These are phyloP conservation scores for Euthynnus affinis DNA, from an alignment of 2,797 vertebrate species.

Conservation along the genomic window DNA sequence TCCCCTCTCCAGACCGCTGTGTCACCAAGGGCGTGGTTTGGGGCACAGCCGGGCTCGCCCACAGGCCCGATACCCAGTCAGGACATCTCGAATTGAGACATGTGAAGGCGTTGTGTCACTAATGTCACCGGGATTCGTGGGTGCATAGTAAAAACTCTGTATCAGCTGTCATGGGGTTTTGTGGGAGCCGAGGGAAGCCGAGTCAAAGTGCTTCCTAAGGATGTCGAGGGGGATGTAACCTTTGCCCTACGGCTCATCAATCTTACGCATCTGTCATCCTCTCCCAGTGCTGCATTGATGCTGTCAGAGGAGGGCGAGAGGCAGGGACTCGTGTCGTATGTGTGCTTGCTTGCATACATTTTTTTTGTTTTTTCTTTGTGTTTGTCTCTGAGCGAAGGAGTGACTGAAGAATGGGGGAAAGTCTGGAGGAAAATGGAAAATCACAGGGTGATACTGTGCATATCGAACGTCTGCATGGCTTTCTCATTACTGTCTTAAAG, in stretches of 20 bases:
- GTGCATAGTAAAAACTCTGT: conserved; percentile 49
- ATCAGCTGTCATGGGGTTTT: conserved; percentile 78
- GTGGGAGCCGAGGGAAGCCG: conserved; percentile 67
- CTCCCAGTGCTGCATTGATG: conserved; percentile 61
- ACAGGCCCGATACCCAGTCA: conserved; percentile 33
- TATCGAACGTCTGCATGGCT: background rate
- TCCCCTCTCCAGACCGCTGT: conserved; percentile 63
- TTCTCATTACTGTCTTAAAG: conserved; percentile 5
- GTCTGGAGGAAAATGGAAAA: conserved; percentile 17
- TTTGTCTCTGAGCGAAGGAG: conserved; percentile 12
- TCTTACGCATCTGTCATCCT: conserved; percentile 78
- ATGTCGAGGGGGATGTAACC: conserved; percentile 77
- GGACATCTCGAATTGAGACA: conserved; percentile 72
- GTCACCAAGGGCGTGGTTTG: conserved; percentile 71
- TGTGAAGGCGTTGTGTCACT: conserved; percentile 61
- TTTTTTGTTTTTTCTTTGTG: conserved; percentile 18
- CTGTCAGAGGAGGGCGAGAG: conserved; percentile 51
- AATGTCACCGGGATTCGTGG: conserved; percentile 58
- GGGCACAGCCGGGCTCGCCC: conserved; percentile 15
- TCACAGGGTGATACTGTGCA: background rate
- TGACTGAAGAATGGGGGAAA: conserved; percentile 9
- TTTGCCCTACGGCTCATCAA: conserved; percentile 82
- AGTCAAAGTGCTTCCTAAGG: conserved; percentile 81
- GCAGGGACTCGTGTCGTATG: conserved; percentile 19
- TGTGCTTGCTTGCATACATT: conserved; percentile 30